phyloP scores from a whole-genome alignment of 2,113 vertebrate genomes.

The Marmota flaviventris region DNA sequence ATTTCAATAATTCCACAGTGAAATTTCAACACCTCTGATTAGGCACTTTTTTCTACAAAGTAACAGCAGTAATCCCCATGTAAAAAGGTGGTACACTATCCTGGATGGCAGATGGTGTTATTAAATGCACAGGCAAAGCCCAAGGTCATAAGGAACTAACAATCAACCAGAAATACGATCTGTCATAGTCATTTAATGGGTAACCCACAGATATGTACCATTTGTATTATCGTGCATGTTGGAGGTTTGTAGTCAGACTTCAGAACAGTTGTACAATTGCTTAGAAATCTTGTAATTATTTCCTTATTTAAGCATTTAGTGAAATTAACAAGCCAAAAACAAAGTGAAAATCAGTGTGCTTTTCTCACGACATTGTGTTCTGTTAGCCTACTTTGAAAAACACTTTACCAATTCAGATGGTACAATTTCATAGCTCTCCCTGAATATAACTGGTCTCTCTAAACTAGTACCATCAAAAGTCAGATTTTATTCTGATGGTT shows the following conservation, averaged over 20 bases:
- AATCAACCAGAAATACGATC: slow-evolving; percentile 84
- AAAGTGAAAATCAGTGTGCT: slow-evolving; percentile 70
- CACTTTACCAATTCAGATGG: not conserved
- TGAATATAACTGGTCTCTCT: not conserved
- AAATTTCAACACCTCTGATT: slow-evolving; percentile 73
- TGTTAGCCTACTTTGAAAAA: slow-evolving; percentile 64
- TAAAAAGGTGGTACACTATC: slow-evolving; percentile 77
- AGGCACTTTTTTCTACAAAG: slow-evolving; percentile 80
- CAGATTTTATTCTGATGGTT: not conserved
- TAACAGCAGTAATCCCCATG: slow-evolving; percentile 81
- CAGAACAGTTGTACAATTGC: slow-evolving; percentile 2
- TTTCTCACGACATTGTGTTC: not conserved
- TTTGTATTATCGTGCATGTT: slow-evolving; percentile 53
- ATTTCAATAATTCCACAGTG: slow-evolving; percentile 79
- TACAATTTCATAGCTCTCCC: slow-evolving; percentile 53
- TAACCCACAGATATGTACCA: slow-evolving; percentile 79
- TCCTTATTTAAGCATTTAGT: slow-evolving; percentile 69
- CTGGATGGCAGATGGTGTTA: slow-evolving; percentile 85
- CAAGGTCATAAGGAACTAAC: slow-evolving; percentile 84
- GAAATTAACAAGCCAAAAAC: slow-evolving; percentile 65
- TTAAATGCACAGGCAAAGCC: slow-evolving; percentile 86
- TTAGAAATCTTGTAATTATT: slow-evolving; percentile 78
- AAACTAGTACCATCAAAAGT: not conserved
- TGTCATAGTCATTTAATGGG: slow-evolving; percentile 77
- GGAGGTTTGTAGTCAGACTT: slow-evolving; percentile 68